Conservation (phyloP, 2,888 invertebrate species). For the Tipula unca region DNA sequence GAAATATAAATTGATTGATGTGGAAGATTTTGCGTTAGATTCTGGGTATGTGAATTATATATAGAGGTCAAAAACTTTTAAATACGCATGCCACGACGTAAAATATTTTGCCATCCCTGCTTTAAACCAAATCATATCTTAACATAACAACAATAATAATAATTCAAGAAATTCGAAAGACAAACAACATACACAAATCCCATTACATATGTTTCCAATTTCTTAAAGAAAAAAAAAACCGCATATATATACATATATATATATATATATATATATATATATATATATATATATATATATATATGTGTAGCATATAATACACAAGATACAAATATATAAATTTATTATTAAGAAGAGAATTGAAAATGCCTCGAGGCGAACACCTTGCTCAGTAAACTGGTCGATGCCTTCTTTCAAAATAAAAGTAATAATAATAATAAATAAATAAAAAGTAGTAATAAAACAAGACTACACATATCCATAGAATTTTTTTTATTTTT, state of each 20-base stretch:
- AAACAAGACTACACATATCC: slow-evolving; percentile 1
- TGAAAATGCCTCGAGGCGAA: slow-evolving; percentile 19
- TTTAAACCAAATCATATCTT: neutral
- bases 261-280: neutral
- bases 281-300: neutral
- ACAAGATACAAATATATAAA: slow-evolving; percentile 1
- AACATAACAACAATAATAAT: neutral
- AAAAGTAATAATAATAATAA: slow-evolving; percentile 10
- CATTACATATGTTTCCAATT: neutral
- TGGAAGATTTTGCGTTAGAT: neutral
- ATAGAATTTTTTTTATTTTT: neutral
- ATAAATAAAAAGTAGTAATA: slow-evolving; percentile 15
- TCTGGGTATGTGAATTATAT: neutral
- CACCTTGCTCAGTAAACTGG: slow-evolving; percentile 19
- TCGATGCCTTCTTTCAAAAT: neutral
- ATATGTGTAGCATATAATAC: neutral
- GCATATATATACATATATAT: neutral
- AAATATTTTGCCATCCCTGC: neutral
- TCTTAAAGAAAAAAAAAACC: neutral
- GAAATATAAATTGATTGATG: neutral
- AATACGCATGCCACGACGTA: neutral
- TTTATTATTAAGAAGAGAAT: slow-evolving; percentile 1
- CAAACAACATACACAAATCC: slow-evolving; percentile 3
- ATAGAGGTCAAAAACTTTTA: neutral
- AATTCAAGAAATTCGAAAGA: neutral